These are phyloP conservation scores for Sceloporus undulatus DNA, from an alignment of 2,113 vertebrate genomes.

Conservation along the genomic window DNA sequence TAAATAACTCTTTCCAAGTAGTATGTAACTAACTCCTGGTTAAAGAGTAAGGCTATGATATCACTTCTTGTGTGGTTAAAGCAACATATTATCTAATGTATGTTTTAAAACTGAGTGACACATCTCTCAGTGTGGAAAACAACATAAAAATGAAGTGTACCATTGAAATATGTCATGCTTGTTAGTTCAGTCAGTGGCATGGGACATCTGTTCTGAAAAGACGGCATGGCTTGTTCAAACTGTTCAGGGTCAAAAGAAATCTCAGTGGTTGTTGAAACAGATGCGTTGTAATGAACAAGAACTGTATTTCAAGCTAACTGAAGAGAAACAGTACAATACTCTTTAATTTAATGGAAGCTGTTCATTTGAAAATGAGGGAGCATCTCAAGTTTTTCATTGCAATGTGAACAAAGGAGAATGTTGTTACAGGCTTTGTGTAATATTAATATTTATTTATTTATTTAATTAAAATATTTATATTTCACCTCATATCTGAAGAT, in stretches of 20 bases:
- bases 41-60: background rate
- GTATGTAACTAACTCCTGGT: too few species aligned
- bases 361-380: slow-evolving; percentile 51
- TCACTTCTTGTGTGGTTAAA: background rate
- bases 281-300: background rate
- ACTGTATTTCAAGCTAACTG: slow-evolving; percentile 34
- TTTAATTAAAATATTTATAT: too few species aligned
- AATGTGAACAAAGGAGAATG: background rate
- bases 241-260: slow-evolving; percentile 31
- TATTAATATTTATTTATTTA: too few species aligned
- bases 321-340: slow-evolving; percentile 21
- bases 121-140: background rate
- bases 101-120: background rate
- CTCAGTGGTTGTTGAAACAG: slow-evolving; percentile 46
- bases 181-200: background rate
- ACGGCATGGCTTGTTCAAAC: slow-evolving; percentile 9
- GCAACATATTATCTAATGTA: background rate
- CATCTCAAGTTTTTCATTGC: slow-evolving; percentile 34
- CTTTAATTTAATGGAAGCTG: slow-evolving; percentile 24
- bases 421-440: too few species aligned
- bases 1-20: background rate
- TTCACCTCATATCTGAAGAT: too few species aligned
- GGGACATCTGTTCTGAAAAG: slow-evolving; percentile 27
- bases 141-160: background rate
- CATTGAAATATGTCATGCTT: slow-evolving; percentile 8